Evolutionary conservation across 1,140 invertebrate genomes (phyloP).

Genomic region (Coboldia fuscipes): DNA sequence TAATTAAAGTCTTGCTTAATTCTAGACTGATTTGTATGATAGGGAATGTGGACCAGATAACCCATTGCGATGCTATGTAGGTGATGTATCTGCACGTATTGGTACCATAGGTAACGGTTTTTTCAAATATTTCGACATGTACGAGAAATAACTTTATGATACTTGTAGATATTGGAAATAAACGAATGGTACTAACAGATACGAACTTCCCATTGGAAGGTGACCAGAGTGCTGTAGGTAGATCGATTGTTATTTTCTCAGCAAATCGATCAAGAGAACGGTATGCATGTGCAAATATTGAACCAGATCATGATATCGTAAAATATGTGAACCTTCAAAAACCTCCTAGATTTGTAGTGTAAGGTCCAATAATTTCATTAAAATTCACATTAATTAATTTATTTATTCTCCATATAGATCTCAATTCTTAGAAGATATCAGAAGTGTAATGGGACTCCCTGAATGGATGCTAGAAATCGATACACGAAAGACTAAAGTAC

Average conservation of each 20-base stretch:
- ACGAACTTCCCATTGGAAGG: conserved; percentile 71
- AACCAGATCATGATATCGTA: conserved; percentile 74
- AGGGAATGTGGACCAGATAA: conserved; percentile 72
- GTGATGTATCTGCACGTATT: conserved; percentile 66
- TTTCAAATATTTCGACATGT: conserved; percentile 6
- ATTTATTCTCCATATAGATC: conserved; percentile 27
- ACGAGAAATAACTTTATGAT: too few species aligned
- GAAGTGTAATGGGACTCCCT: conserved; percentile 62
- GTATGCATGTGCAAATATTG: conserved; percentile 79
- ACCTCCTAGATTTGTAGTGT: conserved; percentile 72
- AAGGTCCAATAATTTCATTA: conserved; percentile 21
- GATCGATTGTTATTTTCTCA: conserved; percentile 68
- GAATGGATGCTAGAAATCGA: conserved; percentile 80
- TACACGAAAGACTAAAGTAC: conserved; percentile 48
- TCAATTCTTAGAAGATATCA: conserved; percentile 65
- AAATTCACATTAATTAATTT: background rate
- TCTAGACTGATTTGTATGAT: conserved; percentile 57
- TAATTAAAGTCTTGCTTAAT: conserved; percentile 1
- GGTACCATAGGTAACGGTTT: conserved; percentile 41
- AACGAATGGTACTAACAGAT: conserved; percentile 61
- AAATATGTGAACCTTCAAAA: conserved; percentile 76
- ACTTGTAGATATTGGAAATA: conserved; percentile 42
- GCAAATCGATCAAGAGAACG: conserved; percentile 43
- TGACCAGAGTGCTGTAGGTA: conserved; percentile 49
- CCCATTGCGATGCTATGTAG: conserved; percentile 79